Percentiles rank a stretch among this genome's conserved stretches.
phyloP scores from a whole-genome alignment of 2,113 vertebrate genomes.

The Oncorhynchus kisutch region DNA sequence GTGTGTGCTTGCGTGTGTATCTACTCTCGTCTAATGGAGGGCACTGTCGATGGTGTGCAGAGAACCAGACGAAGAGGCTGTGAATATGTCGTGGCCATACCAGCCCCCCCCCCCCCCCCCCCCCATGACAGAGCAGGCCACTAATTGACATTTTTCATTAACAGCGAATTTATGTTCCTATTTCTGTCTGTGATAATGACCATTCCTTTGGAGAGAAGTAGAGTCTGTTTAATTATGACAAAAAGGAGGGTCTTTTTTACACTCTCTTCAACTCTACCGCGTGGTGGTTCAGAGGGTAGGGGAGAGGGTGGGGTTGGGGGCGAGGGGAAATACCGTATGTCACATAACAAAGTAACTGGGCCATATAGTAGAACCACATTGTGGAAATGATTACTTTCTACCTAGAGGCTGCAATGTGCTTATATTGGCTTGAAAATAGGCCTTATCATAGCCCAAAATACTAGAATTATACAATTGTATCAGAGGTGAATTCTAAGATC shows the following conservation, averaged over 20 bases:
- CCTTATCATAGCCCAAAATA: too few species aligned
- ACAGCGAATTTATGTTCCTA: constrained; percentile 90
- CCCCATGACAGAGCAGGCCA: constrained; percentile 78
- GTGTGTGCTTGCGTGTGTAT: neutral
- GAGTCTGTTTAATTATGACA: constrained; percentile 84
- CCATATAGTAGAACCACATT: neutral
- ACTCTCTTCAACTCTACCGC: constrained; percentile 72
- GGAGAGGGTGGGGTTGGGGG: too few species aligned
- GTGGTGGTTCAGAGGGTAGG: constrained; percentile 24
- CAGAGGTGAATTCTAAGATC: too few species aligned
- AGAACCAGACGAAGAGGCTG: constrained; percentile 60
- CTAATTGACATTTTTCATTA: constrained; percentile 96
- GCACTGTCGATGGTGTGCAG: constrained; percentile 10
- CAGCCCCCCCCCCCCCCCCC: constrained; percentile 67
- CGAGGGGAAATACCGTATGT: neutral
- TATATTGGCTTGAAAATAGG: too few species aligned
- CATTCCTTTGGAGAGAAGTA: constrained; percentile 78
- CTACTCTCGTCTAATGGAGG: constrained; percentile 4
- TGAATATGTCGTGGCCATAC: constrained; percentile 67
- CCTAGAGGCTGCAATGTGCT: too few species aligned
- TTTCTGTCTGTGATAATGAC: constrained; percentile 90
- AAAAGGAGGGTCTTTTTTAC: constrained; percentile 69
- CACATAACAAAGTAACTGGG: neutral
- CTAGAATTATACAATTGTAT: too few species aligned
- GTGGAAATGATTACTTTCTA: too few species aligned